Conservation (phyloP, 1,140 invertebrate species). For the Aphelenchoides besseyi region DNA sequence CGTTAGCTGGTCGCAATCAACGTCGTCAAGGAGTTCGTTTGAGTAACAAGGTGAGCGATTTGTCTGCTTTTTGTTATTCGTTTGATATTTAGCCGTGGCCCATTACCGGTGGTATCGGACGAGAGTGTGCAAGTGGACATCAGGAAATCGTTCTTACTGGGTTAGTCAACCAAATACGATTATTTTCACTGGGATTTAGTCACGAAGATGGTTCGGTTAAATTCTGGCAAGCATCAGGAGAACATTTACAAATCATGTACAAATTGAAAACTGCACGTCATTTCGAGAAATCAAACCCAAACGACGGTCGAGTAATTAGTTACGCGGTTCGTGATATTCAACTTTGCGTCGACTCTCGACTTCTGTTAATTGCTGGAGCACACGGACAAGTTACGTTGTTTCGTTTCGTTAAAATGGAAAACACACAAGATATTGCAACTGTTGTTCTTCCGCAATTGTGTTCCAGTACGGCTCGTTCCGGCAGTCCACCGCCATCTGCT, state of each 20-base stretch:
- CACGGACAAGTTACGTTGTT: conserved; percentile 88
- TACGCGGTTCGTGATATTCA: conserved; percentile 88
- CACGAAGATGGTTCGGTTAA: conserved; percentile 62
- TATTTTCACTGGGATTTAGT: conserved; percentile 24
- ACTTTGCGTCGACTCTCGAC: conserved; percentile 84
- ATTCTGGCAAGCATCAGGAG: conserved; percentile 62
- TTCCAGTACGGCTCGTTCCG: conserved; percentile 31
- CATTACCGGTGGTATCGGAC: conserved; percentile 52
- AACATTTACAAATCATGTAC: conserved; percentile 82
- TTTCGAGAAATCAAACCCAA: conserved; percentile 73
- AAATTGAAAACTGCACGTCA: conserved; percentile 94
- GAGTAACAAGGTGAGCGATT: conserved; percentile 75
- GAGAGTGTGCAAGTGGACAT: conserved; percentile 62
- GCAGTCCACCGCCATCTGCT: conserved; percentile 28
- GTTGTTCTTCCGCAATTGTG: conserved; percentile 33
- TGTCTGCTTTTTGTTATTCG: neutral
- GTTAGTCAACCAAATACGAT: conserved; percentile 24
- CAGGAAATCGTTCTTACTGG: conserved; percentile 60
- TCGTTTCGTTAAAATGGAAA: conserved; percentile 87
- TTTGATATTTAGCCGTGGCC: conserved; percentile 51
- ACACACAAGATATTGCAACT: conserved; percentile 77
- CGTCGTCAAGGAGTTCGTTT: conserved; percentile 75
- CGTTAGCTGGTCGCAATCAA: conserved; percentile 76
- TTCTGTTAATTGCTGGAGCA: conserved; percentile 81
- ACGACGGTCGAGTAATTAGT: conserved; percentile 72